Conservation (phyloP, 2,797 vertebrate genomes). For the Buceros bicornis region DNA sequence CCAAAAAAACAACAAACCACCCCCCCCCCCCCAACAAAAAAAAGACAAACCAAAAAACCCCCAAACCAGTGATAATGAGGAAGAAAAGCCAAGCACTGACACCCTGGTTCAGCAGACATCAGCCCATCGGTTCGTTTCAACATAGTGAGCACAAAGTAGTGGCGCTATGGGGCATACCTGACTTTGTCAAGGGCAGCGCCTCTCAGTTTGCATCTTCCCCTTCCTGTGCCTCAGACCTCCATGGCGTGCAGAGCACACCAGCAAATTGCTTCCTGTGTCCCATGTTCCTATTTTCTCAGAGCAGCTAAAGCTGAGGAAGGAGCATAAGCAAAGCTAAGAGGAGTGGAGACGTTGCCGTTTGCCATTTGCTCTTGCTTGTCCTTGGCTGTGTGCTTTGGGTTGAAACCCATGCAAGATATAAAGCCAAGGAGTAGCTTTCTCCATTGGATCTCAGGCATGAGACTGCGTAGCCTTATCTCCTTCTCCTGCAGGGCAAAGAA, state of each 20-base stretch:
- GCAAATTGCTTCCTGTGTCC: neutral
- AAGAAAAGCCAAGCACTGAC: fast-evolving
- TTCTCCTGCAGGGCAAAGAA: neutral
- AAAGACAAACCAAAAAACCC: neutral
- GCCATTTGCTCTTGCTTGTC: neutral
- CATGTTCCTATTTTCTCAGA: neutral
- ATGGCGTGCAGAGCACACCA: neutral
- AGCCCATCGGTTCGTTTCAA: neutral
- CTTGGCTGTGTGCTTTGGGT: neutral
- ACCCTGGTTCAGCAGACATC: neutral
- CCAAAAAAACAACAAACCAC: neutral
- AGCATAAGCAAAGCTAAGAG: neutral
- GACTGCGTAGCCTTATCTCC: neutral
- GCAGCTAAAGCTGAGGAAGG: neutral
- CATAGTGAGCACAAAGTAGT: neutral
- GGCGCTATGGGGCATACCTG: neutral
- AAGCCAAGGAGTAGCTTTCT: neutral
- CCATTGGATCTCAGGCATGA: neutral
- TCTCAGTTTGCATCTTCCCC: neutral
- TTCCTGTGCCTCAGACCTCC: neutral
- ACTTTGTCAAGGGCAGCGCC: neutral
- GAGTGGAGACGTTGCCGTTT: neutral
- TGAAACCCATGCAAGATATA: neutral
- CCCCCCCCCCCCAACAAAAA: neutral
- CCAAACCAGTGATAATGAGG: neutral